Percentiles rank a stretch among this genome's conserved stretches.
phyloP scores from a whole-genome alignment of 2,888 invertebrate genomes.

The Dascillus cervinus region DNA sequence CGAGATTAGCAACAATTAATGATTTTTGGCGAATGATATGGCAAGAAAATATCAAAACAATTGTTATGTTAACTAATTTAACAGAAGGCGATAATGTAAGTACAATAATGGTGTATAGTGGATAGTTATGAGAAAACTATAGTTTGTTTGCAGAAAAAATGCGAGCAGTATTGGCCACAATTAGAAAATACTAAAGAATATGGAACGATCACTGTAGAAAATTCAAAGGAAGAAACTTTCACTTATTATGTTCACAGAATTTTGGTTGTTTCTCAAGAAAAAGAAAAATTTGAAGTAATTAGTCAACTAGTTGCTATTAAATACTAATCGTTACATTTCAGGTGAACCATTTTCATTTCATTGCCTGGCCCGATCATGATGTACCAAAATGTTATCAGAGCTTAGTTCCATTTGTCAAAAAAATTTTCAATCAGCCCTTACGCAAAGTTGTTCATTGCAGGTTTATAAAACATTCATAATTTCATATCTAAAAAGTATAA shows the following conservation, averaged over 20 bases:
- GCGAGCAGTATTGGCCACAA: conserved; percentile 47
- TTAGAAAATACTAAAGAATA: conserved; percentile 36
- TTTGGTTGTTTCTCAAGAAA: conserved; percentile 28
- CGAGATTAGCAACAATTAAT: conserved; percentile 29
- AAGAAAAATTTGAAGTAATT: too few relatives aligned
- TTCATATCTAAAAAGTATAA: too few relatives aligned
- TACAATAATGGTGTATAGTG: too few relatives aligned
- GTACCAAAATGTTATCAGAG: conserved; percentile 32
- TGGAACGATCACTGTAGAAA: conserved; percentile 33
- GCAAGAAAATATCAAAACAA: conserved; percentile 43
- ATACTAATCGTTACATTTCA: conserved; percentile 22
- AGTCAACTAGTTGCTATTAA: too few relatives aligned
- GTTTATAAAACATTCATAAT: conserved; percentile 14
- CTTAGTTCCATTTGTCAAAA: conserved; percentile 17
- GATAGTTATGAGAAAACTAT: too few relatives aligned
- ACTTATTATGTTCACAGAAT: conserved; percentile 36
- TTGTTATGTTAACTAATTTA: conserved; percentile 46
- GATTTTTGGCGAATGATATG: conserved; percentile 42
- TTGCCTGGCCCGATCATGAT: conserved; percentile 47
- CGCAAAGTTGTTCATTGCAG: conserved; percentile 50
- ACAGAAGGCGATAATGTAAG: conserved; percentile 42
- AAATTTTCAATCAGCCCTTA: conserved; percentile 33
- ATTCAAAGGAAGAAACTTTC: conserved; percentile 29
- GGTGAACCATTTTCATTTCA: conserved; percentile 45
- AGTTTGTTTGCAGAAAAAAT: too few relatives aligned